A percentile compares a stretch with the other conserved stretches of the same genome.
phyloP scores from a whole-genome alignment of 2,113 vertebrate species.

The Eudyptes chrysolophus region DNA sequence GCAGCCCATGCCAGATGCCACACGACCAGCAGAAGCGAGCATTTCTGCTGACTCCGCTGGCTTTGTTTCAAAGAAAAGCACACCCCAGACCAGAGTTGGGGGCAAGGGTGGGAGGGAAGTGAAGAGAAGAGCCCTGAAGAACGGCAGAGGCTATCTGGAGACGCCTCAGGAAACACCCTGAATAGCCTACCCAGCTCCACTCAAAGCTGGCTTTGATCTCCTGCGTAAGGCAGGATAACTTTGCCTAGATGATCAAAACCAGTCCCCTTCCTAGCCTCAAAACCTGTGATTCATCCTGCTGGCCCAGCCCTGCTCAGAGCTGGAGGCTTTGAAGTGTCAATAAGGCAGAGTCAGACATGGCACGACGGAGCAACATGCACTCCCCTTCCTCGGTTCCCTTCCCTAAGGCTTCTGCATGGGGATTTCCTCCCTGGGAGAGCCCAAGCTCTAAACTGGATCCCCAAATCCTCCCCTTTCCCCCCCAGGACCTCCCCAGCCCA shows the following conservation, averaged over 20 bases:
- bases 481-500: not conserved
- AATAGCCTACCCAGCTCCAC: not conserved
- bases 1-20: not conserved
- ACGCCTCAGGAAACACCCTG: not conserved
- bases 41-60: not conserved
- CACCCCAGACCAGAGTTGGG: not conserved
- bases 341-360: not conserved
- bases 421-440: not conserved
- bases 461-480: not conserved
- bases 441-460: not conserved
- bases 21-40: rapidly evolving
- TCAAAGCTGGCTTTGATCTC: conserved; percentile 51
- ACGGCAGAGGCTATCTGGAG: not conserved
- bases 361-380: not conserved
- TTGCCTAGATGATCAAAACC: conserved; percentile 33
- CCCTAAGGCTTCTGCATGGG: rapidly evolving
- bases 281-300: conserved; percentile 22
- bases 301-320: not conserved
- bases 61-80: not conserved
- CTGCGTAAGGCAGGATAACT: not conserved
- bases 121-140: not conserved
- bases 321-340: conserved; percentile 33
- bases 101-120: not conserved
- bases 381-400: not conserved
- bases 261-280: not conserved